Conservation (phyloP, 2,888 invertebrate genomes). For the Ypsolopha scabrella region DNA sequence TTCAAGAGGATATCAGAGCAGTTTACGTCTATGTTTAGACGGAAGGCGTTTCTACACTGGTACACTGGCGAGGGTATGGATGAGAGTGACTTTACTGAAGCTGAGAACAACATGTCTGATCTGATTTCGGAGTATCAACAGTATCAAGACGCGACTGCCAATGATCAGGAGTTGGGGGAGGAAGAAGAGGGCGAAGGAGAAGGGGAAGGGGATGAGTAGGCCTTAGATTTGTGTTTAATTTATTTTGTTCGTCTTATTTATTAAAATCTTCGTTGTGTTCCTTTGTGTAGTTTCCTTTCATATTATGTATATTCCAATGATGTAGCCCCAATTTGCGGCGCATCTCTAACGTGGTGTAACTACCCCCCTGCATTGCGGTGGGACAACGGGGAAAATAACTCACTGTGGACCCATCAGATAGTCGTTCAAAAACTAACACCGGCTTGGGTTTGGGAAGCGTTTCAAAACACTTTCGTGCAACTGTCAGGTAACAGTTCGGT, state of each 20-base stretch:
- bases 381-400: too few species aligned
- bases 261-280: background rate
- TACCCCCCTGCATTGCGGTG: too few species aligned
- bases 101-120: conserved; percentile 93
- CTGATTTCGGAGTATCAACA: conserved; percentile 92
- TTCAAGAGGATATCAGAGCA: conserved; percentile 89
- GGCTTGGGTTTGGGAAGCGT: too few species aligned
- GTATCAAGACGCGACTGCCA: conserved; percentile 90
- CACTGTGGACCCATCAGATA: too few species aligned
- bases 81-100: conserved; percentile 94
- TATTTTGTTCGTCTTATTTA: background rate
- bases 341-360: too few species aligned
- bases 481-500: too few species aligned
- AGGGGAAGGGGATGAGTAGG: conserved; percentile 13
- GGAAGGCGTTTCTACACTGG: conserved; percentile 97
- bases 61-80: conserved; percentile 98
- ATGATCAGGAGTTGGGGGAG: conserved; percentile 85
- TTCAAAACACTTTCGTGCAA: too few species aligned
- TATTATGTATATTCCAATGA: background rate
- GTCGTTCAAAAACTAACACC: too few species aligned
- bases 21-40: conserved; percentile 90
- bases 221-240: background rate
- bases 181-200: conserved; percentile 75
- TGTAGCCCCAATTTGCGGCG: too few species aligned
- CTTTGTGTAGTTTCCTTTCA: background rate